These are phyloP conservation scores for Actinernus sp. DNA, from an alignment of 92 coral and sea anemone species.

Conservation along the genomic window DNA sequence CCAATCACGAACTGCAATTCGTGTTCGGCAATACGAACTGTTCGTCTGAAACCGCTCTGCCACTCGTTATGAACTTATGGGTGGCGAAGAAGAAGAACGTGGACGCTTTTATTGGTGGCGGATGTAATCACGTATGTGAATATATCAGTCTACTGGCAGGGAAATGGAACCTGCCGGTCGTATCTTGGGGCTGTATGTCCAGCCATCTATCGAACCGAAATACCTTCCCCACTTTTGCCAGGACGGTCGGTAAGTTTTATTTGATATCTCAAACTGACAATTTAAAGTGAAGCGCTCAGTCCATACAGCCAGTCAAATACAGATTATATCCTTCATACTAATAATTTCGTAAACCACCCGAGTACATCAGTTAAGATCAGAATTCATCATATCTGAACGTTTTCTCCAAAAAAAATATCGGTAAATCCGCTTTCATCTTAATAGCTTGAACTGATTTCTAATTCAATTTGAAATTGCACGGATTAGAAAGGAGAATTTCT, in stretches of 20 bases:
- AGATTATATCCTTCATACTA: too few species aligned
- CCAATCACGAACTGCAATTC: slow-evolving; percentile 76
- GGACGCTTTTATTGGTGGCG: slow-evolving; percentile 88
- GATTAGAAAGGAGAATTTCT: too few species aligned
- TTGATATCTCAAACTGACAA: too few species aligned
- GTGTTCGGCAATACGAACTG: slow-evolving; percentile 88
- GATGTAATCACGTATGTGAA: slow-evolving; percentile 86
- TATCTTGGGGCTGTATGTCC: slow-evolving; percentile 93
- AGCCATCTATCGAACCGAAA: slow-evolving; percentile 84
- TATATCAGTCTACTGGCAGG: slow-evolving; percentile 87
- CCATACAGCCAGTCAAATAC: too few species aligned
- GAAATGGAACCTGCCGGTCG: slow-evolving; percentile 85
- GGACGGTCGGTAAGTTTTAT: slow-evolving; percentile 84
- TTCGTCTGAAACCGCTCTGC: slow-evolving; percentile 77
- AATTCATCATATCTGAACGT: too few species aligned
- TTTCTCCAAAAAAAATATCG: too few species aligned
- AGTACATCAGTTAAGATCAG: too few species aligned
- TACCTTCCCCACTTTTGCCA: slow-evolving; percentile 83
- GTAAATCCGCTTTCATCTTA: too few species aligned
- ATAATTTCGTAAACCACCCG: too few species aligned
- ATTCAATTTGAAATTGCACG: too few species aligned
- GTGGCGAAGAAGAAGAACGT: slow-evolving; percentile 75
- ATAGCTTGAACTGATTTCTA: too few species aligned
- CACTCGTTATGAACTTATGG: slow-evolving; percentile 86
- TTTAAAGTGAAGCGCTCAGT: too few species aligned